These are phyloP conservation scores for Battus philenor DNA, from an alignment of 1,140 invertebrate genomes.

Conservation along the genomic window DNA sequence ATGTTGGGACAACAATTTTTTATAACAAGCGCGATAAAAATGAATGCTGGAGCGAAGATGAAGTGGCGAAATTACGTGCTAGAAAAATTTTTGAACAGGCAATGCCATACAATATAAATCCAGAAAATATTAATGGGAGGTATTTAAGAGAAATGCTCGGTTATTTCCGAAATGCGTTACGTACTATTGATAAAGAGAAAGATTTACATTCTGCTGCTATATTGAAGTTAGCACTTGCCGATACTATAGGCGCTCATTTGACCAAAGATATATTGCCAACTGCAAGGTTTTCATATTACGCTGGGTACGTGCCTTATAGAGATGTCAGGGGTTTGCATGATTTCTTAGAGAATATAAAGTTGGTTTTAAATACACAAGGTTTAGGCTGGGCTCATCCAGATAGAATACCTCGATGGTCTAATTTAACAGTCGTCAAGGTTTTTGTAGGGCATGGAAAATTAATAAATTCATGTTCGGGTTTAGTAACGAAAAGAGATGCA, in stretches of 20 bases:
- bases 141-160: constrained; percentile 65
- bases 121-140: constrained; percentile 57
- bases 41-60: constrained; percentile 70
- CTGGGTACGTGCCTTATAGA: constrained; percentile 76
- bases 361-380: constrained; percentile 76
- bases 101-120: constrained; percentile 41
- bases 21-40: constrained; percentile 31
- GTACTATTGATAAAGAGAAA: constrained; percentile 55
- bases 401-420: constrained; percentile 35
- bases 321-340: constrained; percentile 74
- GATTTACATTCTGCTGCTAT: constrained; percentile 65
- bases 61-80: constrained; percentile 62
- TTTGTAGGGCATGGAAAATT: constrained; percentile 40
- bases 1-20: constrained; percentile 62
- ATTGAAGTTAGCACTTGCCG: constrained; percentile 75
- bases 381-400: constrained; percentile 74
- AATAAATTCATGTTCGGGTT: constrained; percentile 41
- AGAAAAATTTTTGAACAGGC: constrained; percentile 65
- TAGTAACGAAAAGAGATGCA: constrained; percentile 47
- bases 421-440: constrained; percentile 51
- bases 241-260: constrained; percentile 75
- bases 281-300: constrained; percentile 77
- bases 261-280: constrained; percentile 75
- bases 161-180: constrained; percentile 75
- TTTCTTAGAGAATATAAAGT: constrained; percentile 75